Evolutionary conservation across 2,113 vertebrate genomes (phyloP).

Genomic region (Rhineura floridana): DNA sequence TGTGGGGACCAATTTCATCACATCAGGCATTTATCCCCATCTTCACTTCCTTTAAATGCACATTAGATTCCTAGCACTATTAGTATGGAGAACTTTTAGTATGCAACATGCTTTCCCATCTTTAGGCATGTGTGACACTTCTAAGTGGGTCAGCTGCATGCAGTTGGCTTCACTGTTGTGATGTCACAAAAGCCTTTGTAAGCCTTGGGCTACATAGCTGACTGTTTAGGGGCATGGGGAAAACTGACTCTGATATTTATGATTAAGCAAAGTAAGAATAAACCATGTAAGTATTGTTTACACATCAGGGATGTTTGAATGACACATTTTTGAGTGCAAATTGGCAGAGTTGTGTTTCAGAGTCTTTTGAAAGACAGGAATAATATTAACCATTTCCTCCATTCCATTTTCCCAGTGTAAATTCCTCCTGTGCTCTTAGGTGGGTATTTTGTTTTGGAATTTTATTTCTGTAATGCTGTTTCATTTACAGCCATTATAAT

Average conservation of each 20-base stretch:
- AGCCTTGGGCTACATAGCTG: too few species aligned
- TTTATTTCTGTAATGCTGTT: not conserved
- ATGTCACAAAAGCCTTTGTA: too few species aligned
- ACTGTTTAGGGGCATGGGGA: too few species aligned
- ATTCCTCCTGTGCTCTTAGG: not conserved
- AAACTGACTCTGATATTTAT: too few species aligned
- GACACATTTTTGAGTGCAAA: not conserved
- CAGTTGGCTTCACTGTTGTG: not conserved
- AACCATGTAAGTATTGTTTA: not conserved
- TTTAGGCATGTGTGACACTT: not conserved
- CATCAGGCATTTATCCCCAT: too few species aligned
- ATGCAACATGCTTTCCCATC: not conserved
- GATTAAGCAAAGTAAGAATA: too few species aligned
- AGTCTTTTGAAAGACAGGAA: not conserved
- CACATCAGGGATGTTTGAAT: not conserved
- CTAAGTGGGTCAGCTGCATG: not conserved
- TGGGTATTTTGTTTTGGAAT: not conserved
- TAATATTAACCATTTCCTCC: not conserved
- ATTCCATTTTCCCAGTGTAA: not conserved
- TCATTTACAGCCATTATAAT: not conserved
- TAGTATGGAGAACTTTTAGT: too few species aligned
- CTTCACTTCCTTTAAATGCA: too few species aligned
- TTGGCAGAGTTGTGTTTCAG: not conserved
- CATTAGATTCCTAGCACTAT: not conserved
- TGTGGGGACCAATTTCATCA: not conserved